Evolutionary conservation across 2,113 vertebrate species (phyloP), one percentile per base, ranked within the genome.

Genomic region (Caranx ignobilis): DNA sequence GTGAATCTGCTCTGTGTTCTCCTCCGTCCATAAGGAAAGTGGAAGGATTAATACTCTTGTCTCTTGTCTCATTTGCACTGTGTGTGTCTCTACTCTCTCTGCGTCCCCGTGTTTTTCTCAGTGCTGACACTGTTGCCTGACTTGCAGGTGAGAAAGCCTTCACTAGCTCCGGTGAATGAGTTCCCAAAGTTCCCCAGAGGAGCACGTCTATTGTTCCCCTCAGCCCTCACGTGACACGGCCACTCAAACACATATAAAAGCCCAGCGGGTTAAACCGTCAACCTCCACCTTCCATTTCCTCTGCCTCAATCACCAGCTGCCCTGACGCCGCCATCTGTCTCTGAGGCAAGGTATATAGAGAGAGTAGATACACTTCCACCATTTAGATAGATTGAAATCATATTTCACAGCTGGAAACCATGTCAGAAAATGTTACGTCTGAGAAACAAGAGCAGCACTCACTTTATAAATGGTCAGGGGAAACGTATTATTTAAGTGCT

Each of bases 331-430:
- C 63, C 63, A 21, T 60, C 2, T 48, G 41, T 70, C 67, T 66
- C 57, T 2, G 69, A 68, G 54, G 74, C 13, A 3, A 41, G 31
- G 54, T 26, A 5, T 0, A 39, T 47, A 69, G 37, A 34, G 13
- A 35, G 47, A 21, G 71, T 11, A 67, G 64, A 68, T 41, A 43
- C 66, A 77, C 62, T 4, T 19, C 43, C 11, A 4, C 55, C 62
- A 10, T 75, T 69, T 64, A 47, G 68, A 73, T 39, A 62, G 66
- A 85, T 79, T 84, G 65, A 87, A 85, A 85, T 84, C 55, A 84
- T 87, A 77, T 88, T 88, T 91, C 90, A 77, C 37, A 18, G 75
- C 77, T 52, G 39, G 63, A 81, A 47, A 75, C 31, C 43, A 6
- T 64, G 79, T 77, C 60, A 74, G 43, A 79, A 60, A 83, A 82